These are phyloP conservation scores for Octomys mimax DNA, from an alignment of 2,797 vertebrate species.

Conservation along the genomic window DNA sequence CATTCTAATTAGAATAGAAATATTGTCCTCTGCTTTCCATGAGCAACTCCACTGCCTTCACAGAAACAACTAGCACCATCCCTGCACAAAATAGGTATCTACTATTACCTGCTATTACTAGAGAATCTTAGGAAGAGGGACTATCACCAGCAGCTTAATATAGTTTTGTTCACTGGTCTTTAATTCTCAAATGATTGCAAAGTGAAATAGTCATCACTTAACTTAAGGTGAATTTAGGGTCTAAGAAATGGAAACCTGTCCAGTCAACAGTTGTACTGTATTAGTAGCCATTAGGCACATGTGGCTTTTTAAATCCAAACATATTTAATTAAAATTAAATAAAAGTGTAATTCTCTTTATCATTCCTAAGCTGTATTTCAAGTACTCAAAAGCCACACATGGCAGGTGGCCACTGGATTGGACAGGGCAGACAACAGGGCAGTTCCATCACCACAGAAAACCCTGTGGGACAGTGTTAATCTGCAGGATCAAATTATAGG, in stretches of 20 bases:
- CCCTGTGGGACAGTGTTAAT: background rate
- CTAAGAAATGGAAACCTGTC: constrained; percentile 8
- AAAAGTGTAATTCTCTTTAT: background rate
- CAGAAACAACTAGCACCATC: background rate
- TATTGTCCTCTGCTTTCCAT: background rate
- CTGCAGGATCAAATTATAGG: background rate
- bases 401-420: background rate
- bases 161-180: background rate
- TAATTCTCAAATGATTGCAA: constrained; percentile 55
- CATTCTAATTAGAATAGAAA: constrained; percentile 37
- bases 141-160: background rate
- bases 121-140: background rate
- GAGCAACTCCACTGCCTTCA: background rate
- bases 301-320: constrained; percentile 17
- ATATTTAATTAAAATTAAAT: constrained; percentile 33
- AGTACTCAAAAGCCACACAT: constrained; percentile 13
- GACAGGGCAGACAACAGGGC: background rate
- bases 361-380: constrained; percentile 25
- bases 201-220: constrained; percentile 19
- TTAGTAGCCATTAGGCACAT: background rate
- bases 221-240: constrained; percentile 40
- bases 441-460: background rate
- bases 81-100: background rate
- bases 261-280: background rate
- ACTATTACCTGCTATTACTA: background rate